Percentiles rank a stretch among this genome's conserved stretches.
phyloP scores from a whole-genome alignment of 2,888 invertebrate genomes.

The Epinotia brunnichana region DNA sequence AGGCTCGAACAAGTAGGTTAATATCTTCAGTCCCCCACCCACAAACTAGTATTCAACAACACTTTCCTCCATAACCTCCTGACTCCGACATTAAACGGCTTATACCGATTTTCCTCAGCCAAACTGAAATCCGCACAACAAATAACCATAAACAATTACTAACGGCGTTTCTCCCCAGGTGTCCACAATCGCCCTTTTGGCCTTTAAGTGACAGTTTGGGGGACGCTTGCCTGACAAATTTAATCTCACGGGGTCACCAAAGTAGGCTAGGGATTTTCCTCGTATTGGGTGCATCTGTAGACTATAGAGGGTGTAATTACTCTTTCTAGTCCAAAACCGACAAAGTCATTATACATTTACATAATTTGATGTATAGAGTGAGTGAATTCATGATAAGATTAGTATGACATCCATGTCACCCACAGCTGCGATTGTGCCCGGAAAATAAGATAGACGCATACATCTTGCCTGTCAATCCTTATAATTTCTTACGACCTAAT shows the following conservation, averaged over 20 bases:
- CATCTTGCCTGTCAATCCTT: too few relatives aligned
- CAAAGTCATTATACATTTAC: too few relatives aligned
- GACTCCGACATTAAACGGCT: background rate
- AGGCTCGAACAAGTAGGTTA: too few relatives aligned
- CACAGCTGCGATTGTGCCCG: too few relatives aligned
- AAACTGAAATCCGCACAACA: constrained; percentile 8
- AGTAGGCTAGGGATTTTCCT: background rate
- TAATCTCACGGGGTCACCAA: constrained; percentile 18
- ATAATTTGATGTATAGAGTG: too few relatives aligned
- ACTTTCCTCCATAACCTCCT: background rate
- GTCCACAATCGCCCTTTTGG: constrained; percentile 6
- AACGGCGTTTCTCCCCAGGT: constrained; percentile 4
- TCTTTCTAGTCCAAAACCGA: background rate
- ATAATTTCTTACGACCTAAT: too few relatives aligned
- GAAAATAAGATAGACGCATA: too few relatives aligned
- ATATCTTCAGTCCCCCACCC: background rate
- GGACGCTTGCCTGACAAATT: constrained; percentile 10
- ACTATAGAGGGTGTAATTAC: background rate
- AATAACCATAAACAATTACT: constrained; percentile 11
- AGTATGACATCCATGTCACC: too few relatives aligned
- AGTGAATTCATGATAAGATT: too few relatives aligned
- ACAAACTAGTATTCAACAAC: background rate
- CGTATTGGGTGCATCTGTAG: background rate
- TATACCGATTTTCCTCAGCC: background rate
- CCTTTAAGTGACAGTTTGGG: constrained; percentile 15